Percentiles rank a stretch among this genome's conserved stretches.
Evolutionary conservation across 1,140 invertebrate genomes (phyloP).

Genomic region (Bilobella aurantiaca): DNA sequence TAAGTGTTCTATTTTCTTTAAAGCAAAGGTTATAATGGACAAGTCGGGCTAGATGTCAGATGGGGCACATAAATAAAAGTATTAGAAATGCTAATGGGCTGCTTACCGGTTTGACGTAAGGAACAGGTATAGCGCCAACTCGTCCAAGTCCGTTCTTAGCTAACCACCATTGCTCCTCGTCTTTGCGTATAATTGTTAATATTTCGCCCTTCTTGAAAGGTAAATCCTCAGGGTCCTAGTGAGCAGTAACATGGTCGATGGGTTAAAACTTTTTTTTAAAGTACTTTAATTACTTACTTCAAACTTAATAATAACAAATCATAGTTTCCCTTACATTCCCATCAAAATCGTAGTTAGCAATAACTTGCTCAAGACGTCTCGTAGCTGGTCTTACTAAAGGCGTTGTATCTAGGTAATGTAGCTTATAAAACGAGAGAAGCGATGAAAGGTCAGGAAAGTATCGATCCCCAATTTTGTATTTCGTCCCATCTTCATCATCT

Average conservation of each 20-base stretch:
- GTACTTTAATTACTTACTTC: not conserved
- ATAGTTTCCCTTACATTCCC: slow-evolving; percentile 55
- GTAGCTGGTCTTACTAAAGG: slow-evolving; percentile 75
- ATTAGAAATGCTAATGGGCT: too few species aligned
- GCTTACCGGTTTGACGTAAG: slow-evolving; percentile 60
- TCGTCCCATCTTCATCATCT: slow-evolving; percentile 53
- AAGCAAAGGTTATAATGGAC: too few species aligned
- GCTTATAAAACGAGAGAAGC: slow-evolving; percentile 83
- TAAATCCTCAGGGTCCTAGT: slow-evolving; percentile 82
- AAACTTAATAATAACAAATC: too few species aligned
- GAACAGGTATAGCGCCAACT: slow-evolving; percentile 88
- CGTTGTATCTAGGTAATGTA: slow-evolving; percentile 93
- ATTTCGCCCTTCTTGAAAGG: slow-evolving; percentile 91
- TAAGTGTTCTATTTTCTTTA: too few species aligned
- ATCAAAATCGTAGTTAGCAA: slow-evolving; percentile 86
- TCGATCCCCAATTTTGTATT: slow-evolving; percentile 89
- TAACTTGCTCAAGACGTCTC: slow-evolving; percentile 67
- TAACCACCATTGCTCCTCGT: slow-evolving; percentile 97
- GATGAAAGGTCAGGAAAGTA: slow-evolving; percentile 83
- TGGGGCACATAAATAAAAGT: too few species aligned
- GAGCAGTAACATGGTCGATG: slow-evolving; percentile 9
- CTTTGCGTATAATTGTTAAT: slow-evolving; percentile 81
- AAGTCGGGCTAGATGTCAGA: too few species aligned
- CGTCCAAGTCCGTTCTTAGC: slow-evolving; percentile 75
- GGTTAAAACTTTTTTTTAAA: not conserved